Base-by-base conservation (phyloP, 2,888 invertebrate genomes). In the Gortyna flavago region DNA sequence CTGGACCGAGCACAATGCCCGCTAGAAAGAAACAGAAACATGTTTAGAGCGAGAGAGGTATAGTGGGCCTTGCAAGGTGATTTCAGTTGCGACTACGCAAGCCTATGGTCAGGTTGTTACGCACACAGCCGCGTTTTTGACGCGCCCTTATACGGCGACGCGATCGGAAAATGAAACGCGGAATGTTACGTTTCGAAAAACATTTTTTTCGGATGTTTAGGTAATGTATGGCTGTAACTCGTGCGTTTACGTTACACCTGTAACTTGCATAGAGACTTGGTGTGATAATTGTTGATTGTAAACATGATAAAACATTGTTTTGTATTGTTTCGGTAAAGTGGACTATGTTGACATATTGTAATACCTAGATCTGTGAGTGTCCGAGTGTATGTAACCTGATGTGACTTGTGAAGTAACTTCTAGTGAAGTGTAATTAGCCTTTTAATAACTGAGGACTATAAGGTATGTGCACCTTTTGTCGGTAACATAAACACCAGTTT, bases 41-140 rank as follows among this genome's bases (percentile, higher is more conserved):
- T 84, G 93, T 92, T 94, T 91, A 92, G 93, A 96, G 88, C 79
- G 95, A 94, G 95, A 96, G 88, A 87, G 92, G 78, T 87, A 93
- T 91, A 96, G 94, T 96, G 96, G 96, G 96, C 96, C 96, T 96
- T 96, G 96, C 96, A 96, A 96, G 96, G 96, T 96, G 96, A 96
- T 95, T 96, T 96, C 93, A 96, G 96, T 96, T 95, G 96, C 95
- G 95, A 94, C 93, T 93, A 95, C 96, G 96, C 96, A 95, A 94
- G 95, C 96, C 92, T 91, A 92, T 93, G 91, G 95, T 93, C 95
- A 95, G 95, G 96, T 95, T 95, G 96, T 95, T 91, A 94, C 93
- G 91, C 94, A 95, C 95, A 94, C 94, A 93, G 88, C 92, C 91
- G 92, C 89, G 88, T 86, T 85, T 86, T 91, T 90, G 90, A 88